These are phyloP conservation scores for Cossypha polioptera DNA, from an alignment of 2,797 vertebrate genomes.

Conservation along the genomic window DNA sequence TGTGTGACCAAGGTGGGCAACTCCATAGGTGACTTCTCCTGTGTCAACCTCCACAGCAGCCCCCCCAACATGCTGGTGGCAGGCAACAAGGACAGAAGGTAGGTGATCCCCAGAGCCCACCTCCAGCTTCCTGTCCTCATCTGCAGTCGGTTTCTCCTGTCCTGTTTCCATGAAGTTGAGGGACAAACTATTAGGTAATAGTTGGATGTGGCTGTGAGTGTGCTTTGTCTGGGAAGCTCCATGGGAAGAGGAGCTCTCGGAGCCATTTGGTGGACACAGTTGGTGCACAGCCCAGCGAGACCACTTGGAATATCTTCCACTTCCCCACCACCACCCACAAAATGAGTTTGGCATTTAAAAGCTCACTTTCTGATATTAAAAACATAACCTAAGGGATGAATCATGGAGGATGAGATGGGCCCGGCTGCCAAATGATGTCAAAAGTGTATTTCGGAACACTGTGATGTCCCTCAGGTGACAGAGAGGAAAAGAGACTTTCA, in stretches of 20 bases:
- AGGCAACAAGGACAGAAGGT: constrained; percentile 96
- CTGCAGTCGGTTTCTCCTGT: neutral
- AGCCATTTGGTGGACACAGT: constrained; percentile 78
- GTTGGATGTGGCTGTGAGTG: constrained; percentile 40
- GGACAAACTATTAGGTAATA: constrained; percentile 66
- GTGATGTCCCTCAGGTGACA: constrained; percentile 73
- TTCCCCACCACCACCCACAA: constrained; percentile 68
- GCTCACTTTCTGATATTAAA: constrained; percentile 79
- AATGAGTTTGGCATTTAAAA: constrained; percentile 80
- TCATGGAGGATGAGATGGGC: constrained; percentile 60
- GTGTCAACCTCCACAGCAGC: constrained; percentile 86
- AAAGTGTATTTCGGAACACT: constrained; percentile 68
- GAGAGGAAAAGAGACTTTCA: constrained; percentile 51
- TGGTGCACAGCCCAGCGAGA: constrained; percentile 74
- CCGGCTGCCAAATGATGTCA: constrained; percentile 73
- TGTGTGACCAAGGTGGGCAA: constrained; percentile 81
- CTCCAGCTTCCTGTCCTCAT: neutral
- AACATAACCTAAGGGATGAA: constrained; percentile 77
- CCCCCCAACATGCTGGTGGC: constrained; percentile 88
- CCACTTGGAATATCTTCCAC: constrained; percentile 73
- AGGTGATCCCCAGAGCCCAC: neutral
- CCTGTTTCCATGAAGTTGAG: neutral
- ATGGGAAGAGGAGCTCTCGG: constrained; percentile 48
- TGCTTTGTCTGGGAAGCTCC: constrained; percentile 60
- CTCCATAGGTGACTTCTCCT: constrained; percentile 89